Percentiles rank a stretch among this genome's conserved stretches.
Conservation (phyloP, 2,113 vertebrate species). For the Cryptomyrus ogoouensis region DNA sequence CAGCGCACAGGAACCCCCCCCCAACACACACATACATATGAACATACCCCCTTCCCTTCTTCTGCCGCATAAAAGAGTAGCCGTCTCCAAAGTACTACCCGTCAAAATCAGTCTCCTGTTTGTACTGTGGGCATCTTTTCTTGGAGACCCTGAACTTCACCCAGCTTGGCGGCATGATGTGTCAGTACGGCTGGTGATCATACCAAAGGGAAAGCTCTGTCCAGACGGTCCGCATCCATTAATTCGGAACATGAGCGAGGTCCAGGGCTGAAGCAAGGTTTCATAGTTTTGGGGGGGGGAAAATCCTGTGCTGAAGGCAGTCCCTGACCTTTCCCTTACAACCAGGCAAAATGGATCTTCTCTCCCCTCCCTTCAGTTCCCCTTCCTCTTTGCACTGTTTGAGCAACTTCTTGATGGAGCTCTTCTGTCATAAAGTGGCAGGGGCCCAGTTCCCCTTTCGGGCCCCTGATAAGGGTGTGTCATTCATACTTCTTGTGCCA, state of each 20-base stretch:
- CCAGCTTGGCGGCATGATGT: background rate
- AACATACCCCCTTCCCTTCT: background rate
- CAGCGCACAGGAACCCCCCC: background rate
- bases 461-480: background rate
- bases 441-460: slow-evolving; percentile 11
- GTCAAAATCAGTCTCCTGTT: background rate
- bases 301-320: background rate
- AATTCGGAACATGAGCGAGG: background rate
- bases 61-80: background rate
- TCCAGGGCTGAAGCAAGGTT: background rate
- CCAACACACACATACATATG: background rate
- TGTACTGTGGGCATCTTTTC: background rate
- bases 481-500: background rate
- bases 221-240: background rate
- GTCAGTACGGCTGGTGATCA: background rate
- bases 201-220: background rate
- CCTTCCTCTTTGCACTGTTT: slow-evolving; percentile 9
- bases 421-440: background rate
- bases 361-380: background rate
- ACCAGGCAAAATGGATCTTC: background rate
- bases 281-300: background rate
- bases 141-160: background rate
- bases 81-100: background rate
- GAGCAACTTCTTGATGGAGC: background rate
- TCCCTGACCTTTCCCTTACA: slow-evolving; percentile 1